Percentiles rank a stretch among this genome's conserved stretches.
Evolutionary conservation across 2,888 invertebrate genomes (phyloP).

Genomic region (Baccha elongata): DNA sequence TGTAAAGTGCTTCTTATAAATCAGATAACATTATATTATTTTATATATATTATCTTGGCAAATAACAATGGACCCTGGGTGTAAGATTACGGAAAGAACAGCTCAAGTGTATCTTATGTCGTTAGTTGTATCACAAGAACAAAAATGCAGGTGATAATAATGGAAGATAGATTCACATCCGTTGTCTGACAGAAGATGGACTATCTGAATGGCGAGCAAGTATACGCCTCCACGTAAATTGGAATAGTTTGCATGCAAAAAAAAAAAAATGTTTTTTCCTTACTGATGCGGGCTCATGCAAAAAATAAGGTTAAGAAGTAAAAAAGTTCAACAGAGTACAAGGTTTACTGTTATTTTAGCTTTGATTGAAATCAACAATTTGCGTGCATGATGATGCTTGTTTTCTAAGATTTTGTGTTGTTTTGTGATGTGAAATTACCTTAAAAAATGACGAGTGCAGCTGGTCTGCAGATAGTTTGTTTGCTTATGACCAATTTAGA

Average conservation of each 20-base stretch:
- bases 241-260: slow-evolving; percentile 36
- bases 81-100: slow-evolving; percentile 62
- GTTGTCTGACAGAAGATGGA: slow-evolving; percentile 26
- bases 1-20: slow-evolving; percentile 60
- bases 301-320: slow-evolving; percentile 59
- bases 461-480: slow-evolving; percentile 16
- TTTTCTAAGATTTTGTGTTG: slow-evolving; percentile 2
- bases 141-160: slow-evolving; percentile 53
- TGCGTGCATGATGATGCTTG: slow-evolving; percentile 19
- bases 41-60: slow-evolving; percentile 50
- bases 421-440: slow-evolving; percentile 25
- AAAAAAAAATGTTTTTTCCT: not conserved
- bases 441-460: slow-evolving; percentile 31
- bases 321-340: slow-evolving; percentile 60
- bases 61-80: slow-evolving; percentile 61
- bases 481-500: slow-evolving; percentile 20
- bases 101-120: slow-evolving; percentile 28
- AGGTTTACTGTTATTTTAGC: slow-evolving; percentile 56
- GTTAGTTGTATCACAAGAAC: slow-evolving; percentile 37
- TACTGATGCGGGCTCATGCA: slow-evolving; percentile 8
- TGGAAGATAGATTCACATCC: slow-evolving; percentile 56
- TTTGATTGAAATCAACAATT: slow-evolving; percentile 37
- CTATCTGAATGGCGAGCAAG: slow-evolving; percentile 9
- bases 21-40: slow-evolving; percentile 50
- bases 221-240: slow-evolving; percentile 57